Percentiles rank a stretch among this genome's conserved stretches.
Conservation (phyloP, 2,888 invertebrate genomes). For the Stomorhina lunata region DNA sequence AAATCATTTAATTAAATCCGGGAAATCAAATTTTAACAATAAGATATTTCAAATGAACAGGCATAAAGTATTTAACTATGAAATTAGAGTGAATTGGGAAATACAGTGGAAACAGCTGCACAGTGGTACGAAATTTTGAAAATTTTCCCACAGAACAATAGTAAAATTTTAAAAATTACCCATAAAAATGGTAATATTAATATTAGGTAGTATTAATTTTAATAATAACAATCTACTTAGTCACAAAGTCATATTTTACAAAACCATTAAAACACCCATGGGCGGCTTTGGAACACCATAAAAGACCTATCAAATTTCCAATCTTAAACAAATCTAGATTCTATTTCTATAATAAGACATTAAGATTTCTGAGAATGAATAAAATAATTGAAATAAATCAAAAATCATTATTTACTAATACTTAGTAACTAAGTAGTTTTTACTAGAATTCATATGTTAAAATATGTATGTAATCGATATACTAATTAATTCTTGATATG, state of each 20-base stretch:
- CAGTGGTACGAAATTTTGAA: too few species aligned
- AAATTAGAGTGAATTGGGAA: too few species aligned
- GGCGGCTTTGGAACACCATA: conserved; percentile 22
- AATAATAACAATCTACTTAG: too few species aligned
- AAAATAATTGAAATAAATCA: background rate
- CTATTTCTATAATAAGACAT: background rate
- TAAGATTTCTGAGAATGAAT: conserved; percentile 29
- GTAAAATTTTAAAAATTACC: too few species aligned
- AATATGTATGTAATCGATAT: conserved; percentile 33
- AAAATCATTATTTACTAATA: background rate
- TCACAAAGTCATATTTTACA: too few species aligned
- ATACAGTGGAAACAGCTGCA: too few species aligned
- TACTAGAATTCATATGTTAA: too few species aligned
- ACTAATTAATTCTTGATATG: conserved; percentile 48
- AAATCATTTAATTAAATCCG: conserved; percentile 55
- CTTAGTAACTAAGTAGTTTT: background rate
- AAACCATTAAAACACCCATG: background rate
- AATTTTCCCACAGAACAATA: too few species aligned
- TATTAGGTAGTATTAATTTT: too few species aligned
- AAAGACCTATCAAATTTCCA: conserved; percentile 45
- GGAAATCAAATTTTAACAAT: conserved; percentile 48
- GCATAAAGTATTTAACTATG: too few species aligned
- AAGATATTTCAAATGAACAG: too few species aligned
- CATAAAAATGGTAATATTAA: too few species aligned
- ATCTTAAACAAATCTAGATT: conserved; percentile 36